phyloP scores from a whole-genome alignment of 2,888 invertebrate genomes.

The Petrolisthes manimaculis region DNA sequence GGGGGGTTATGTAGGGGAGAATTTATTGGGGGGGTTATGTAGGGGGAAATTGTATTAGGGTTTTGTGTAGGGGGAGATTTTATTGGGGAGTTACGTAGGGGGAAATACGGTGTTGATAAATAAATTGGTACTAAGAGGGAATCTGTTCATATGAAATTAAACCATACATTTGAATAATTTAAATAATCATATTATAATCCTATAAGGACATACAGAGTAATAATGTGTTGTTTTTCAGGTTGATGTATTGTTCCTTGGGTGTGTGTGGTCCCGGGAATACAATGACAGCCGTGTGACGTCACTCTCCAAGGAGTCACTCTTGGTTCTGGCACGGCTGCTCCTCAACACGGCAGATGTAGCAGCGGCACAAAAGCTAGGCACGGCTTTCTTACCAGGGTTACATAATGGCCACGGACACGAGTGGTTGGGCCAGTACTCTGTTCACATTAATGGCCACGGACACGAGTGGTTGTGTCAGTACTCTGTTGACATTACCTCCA shows the following conservation, averaged over 20 bases:
- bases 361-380: slow-evolving; percentile 69
- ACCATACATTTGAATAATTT: not conserved
- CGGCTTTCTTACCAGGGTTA: slow-evolving; percentile 69
- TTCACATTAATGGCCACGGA: too few relatives aligned
- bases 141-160: too few relatives aligned
- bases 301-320: slow-evolving; percentile 64
- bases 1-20: too few relatives aligned
- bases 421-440: slow-evolving; percentile 69
- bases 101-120: too few relatives aligned
- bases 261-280: slow-evolving; percentile 67
- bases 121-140: too few relatives aligned
- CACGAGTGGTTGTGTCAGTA: too few relatives aligned
- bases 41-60: too few relatives aligned
- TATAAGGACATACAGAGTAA: not conserved
- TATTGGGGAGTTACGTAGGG: too few relatives aligned
- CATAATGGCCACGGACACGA: slow-evolving; percentile 68
- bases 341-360: slow-evolving; percentile 67
- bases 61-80: too few relatives aligned
- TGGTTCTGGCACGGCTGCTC: slow-evolving; percentile 67
- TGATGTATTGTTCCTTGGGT: slow-evolving; percentile 67
- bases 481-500: slow-evolving; percentile 69
- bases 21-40: too few relatives aligned
- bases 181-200: not conserved
- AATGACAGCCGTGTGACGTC: slow-evolving; percentile 66
- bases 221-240: slow-evolving; percentile 65